Percentiles rank a stretch among this genome's conserved stretches.
Evolutionary conservation across 2,113 vertebrate species (phyloP).

Genomic region (Garra rufa): DNA sequence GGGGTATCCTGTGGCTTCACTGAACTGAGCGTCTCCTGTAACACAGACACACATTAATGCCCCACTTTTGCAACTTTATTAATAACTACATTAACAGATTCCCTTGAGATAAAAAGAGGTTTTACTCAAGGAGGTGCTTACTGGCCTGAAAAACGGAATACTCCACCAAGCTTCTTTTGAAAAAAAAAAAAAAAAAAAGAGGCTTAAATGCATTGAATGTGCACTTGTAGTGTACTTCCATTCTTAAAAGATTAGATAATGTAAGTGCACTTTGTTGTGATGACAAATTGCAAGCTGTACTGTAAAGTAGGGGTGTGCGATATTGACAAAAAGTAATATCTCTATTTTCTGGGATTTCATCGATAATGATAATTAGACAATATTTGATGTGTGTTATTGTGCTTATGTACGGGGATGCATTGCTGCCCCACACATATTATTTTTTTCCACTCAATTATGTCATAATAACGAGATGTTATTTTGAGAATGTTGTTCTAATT

Average conservation of each 20-base stretch:
- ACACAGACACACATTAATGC: conserved; percentile 23
- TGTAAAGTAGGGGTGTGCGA: no score
- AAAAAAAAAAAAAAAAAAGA: not conserved
- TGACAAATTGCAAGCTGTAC: not conserved
- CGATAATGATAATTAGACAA: no score
- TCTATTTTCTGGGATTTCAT: no score
- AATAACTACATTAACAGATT: not conserved
- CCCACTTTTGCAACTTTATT: not conserved
- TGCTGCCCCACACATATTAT: no score
- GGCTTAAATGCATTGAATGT: not conserved
- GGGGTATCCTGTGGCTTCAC: conserved; percentile 94
- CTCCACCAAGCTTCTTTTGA: not conserved
- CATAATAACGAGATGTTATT: no score
- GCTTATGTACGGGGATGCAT: no score
- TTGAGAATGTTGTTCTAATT: no score
- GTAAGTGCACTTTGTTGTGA: not conserved
- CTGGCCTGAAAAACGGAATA: not conserved
- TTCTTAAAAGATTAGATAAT: not conserved
- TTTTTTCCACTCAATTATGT: no score
- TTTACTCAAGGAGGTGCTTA: not conserved
- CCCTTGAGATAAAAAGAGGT: not conserved
- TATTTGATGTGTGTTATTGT: no score
- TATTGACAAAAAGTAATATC: no score
- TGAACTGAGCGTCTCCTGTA: conserved; percentile 89
- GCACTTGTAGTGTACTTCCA: not conserved